phyloP scores from a whole-genome alignment of 2,888 invertebrate genomes.

The Drosophila nr. perissopoda region DNA sequence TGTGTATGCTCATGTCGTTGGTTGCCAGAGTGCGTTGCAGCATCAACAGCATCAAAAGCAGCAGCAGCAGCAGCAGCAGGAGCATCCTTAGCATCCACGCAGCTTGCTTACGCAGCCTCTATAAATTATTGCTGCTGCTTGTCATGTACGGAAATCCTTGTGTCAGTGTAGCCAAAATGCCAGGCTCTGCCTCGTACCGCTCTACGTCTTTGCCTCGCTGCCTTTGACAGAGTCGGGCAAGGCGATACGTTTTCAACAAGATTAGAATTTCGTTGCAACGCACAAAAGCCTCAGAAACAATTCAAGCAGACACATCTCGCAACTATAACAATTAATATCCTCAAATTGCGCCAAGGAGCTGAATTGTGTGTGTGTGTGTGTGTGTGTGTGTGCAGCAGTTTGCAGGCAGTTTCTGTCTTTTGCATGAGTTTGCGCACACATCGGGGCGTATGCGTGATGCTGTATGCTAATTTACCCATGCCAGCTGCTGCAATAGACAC shows the following conservation, averaged over 20 bases:
- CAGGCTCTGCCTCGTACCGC: constrained; percentile 18
- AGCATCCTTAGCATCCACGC: constrained; percentile 65
- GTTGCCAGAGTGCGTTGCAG: constrained; percentile 28
- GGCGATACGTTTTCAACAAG: constrained; percentile 82
- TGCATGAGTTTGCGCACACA: constrained; percentile 47
- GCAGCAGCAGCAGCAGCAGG: constrained; percentile 28
- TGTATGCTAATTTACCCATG: constrained; percentile 67
- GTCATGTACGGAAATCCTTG: constrained; percentile 83
- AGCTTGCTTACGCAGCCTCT: constrained; percentile 76
- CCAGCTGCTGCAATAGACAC: constrained; percentile 29
- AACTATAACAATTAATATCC: constrained; percentile 81
- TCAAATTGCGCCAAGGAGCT: constrained; percentile 53
- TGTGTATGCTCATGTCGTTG: constrained; percentile 32
- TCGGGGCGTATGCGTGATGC: constrained; percentile 73
- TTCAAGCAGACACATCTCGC: constrained; percentile 79
- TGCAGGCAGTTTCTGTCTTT: constrained; percentile 30
- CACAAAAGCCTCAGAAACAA: constrained; percentile 76
- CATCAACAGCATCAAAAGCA: constrained; percentile 5
- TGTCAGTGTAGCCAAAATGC: constrained; percentile 81
- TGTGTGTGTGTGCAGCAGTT: constrained; percentile 15
- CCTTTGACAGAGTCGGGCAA: constrained; percentile 62
- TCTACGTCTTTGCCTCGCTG: constrained; percentile 30
- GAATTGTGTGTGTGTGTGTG: constrained; percentile 32
- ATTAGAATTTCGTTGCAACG: constrained; percentile 77
- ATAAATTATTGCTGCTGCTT: constrained; percentile 83